A percentile compares a stretch with the other conserved stretches of the same genome.
phyloP scores from a whole-genome alignment of 2,113 vertebrate species.

The Cranoglanis bouderius region DNA sequence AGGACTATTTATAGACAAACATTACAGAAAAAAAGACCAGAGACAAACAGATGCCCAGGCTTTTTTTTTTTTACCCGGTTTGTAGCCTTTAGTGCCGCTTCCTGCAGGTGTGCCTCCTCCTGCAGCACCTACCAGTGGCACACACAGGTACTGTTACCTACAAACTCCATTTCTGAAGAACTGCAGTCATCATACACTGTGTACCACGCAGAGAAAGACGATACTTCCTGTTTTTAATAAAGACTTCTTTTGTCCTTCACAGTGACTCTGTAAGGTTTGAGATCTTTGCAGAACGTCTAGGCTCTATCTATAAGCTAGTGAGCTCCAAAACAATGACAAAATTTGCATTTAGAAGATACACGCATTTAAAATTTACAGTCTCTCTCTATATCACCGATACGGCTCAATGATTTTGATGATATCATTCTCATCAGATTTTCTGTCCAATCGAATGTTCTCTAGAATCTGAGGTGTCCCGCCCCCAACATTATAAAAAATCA shows the following conservation, averaged over 20 bases:
- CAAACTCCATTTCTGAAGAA: not conserved
- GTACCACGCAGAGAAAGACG: not conserved
- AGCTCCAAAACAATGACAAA: too few relatives aligned
- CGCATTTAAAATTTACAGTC: accelerated
- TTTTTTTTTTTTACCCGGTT: conserved; percentile 22
- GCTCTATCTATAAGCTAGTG: too few relatives aligned
- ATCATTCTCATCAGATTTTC: too few relatives aligned
- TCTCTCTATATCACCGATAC: too few relatives aligned
- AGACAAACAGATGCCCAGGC: not conserved
- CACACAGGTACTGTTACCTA: conserved; percentile 30
- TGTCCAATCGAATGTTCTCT: too few relatives aligned
- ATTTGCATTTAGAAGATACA: too few relatives aligned
- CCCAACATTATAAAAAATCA: too few relatives aligned
- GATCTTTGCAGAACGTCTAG: not conserved
- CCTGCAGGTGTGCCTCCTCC: conserved; percentile 19
- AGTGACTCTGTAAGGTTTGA: not conserved
- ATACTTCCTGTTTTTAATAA: not conserved
- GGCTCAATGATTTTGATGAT: too few relatives aligned
- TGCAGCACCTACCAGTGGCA: conserved; percentile 40
- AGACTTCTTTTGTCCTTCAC: not conserved
- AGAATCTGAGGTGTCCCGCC: too few relatives aligned
- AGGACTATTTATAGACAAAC: not conserved
- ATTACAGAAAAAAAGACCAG: not conserved
- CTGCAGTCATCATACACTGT: not conserved
- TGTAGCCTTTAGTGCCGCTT: conserved; percentile 16